These are phyloP conservation scores for Dendrocincla tyrannina DNA, from an alignment of 2,797 vertebrate genomes.

Conservation along the genomic window DNA sequence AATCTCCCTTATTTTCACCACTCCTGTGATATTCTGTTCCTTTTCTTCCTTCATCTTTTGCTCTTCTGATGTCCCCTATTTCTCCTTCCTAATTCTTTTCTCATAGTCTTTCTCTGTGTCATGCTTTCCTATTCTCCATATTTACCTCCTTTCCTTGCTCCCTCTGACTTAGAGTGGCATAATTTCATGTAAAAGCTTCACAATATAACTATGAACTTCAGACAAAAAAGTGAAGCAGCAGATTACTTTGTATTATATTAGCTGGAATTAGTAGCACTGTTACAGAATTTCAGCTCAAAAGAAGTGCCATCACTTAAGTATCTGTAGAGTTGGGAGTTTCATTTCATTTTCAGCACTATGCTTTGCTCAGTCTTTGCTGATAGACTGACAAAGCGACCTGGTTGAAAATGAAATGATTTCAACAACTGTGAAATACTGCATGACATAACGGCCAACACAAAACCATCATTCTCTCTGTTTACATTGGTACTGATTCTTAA, in stretches of 20 bases:
- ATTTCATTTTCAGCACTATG: slow-evolving; percentile 8
- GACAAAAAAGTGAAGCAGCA: background rate
- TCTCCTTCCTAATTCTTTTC: background rate
- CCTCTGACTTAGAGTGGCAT: background rate
- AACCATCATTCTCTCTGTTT: slow-evolving; percentile 60
- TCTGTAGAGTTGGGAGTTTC: slow-evolving; percentile 31
- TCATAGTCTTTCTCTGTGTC: background rate
- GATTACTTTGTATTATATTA: background rate
- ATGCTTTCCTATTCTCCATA: background rate
- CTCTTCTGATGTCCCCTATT: background rate
- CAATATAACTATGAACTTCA: background rate
- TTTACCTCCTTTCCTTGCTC: background rate
- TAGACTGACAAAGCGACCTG: slow-evolving; percentile 47
- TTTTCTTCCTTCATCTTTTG: background rate
- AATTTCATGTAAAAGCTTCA: background rate
- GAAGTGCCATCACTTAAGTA: background rate
- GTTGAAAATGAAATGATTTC: slow-evolving; percentile 64
- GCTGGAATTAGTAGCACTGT: background rate
- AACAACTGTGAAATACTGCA: slow-evolving; percentile 63
- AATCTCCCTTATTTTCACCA: background rate
- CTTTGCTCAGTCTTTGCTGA: slow-evolving; percentile 27
- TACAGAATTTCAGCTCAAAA: background rate
- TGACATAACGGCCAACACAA: slow-evolving; percentile 44
- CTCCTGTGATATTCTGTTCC: background rate
- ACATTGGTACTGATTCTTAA: slow-evolving; percentile 57